These are phyloP conservation scores for Drosophila grimshawi DNA, from an alignment of 1,140 invertebrate species.

Conservation along the genomic window DNA sequence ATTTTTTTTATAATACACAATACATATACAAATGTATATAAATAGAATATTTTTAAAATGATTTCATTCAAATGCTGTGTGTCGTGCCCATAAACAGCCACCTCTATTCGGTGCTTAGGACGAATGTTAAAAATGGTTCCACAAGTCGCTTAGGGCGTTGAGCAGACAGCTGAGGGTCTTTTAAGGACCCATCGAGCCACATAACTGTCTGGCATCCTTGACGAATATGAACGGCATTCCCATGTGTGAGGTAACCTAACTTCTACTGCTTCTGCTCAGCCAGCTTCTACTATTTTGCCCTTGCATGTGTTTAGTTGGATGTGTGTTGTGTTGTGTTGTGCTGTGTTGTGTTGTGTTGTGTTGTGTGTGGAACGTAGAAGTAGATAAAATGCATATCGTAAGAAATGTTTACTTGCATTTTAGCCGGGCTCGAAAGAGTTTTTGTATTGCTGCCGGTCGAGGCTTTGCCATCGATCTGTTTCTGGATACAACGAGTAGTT, in stretches of 20 bases:
- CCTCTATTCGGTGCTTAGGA: neutral
- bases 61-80: no score
- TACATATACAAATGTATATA: no score
- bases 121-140: conserved; percentile 28
- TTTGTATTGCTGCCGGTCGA: conserved; percentile 3
- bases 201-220: neutral
- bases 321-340: no score
- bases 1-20: no score
- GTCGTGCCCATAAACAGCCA: neutral
- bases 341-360: neutral
- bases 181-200: conserved; percentile 1
- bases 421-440: conserved; percentile 31
- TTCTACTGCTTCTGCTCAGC: neutral
- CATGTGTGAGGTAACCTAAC: neutral
- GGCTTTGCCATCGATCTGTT: conserved; percentile 36
- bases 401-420: conserved; percentile 63
- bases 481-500: neutral
- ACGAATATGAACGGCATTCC: conserved; percentile 13
- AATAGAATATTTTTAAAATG: no score
- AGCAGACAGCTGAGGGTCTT: neutral
- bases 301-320: no score
- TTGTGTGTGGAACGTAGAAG: neutral
- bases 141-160: conserved; percentile 4
- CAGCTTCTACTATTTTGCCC: no score
- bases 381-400: conserved; percentile 52